phyloP scores from a whole-genome alignment of 2,113 vertebrate genomes.

The Thunnus maccoyii region DNA sequence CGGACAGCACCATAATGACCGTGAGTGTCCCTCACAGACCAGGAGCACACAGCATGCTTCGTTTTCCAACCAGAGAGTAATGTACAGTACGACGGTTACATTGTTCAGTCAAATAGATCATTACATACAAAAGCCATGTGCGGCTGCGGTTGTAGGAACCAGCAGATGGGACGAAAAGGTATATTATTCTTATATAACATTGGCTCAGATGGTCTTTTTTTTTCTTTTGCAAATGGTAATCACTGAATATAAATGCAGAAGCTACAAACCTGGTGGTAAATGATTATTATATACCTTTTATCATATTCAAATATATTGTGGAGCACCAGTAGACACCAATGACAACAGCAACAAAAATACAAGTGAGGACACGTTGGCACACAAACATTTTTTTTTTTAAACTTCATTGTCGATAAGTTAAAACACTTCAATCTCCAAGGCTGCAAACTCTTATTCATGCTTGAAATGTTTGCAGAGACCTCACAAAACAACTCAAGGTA shows the following conservation, averaged over 20 bases:
- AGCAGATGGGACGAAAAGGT: constrained; percentile 50
- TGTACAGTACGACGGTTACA: constrained; percentile 70
- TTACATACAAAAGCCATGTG: constrained; percentile 65
- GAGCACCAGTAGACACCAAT: constrained; percentile 75
- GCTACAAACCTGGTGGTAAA: constrained; percentile 69
- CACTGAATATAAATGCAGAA: constrained; percentile 68
- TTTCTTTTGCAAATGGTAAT: constrained; percentile 49
- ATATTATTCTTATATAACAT: constrained; percentile 50
- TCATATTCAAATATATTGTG: constrained; percentile 57
- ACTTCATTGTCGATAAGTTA: constrained; percentile 30
- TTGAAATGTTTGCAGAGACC: constrained; percentile 42
- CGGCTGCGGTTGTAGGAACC: constrained; percentile 41
- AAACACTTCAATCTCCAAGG: constrained; percentile 49
- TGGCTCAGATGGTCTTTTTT: constrained; percentile 68
- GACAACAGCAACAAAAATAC: constrained; percentile 60
- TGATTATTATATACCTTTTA: constrained; percentile 46
- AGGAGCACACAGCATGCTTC: constrained; percentile 76
- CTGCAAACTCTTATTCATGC: constrained; percentile 60
- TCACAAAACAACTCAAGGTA: constrained; percentile 19
- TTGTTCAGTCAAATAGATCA: constrained; percentile 65
- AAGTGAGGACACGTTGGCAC: constrained; percentile 29
- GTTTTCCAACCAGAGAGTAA: constrained; percentile 61
- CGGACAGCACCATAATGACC: constrained; percentile 72
- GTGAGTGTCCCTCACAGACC: constrained; percentile 62
- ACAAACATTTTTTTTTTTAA: constrained; percentile 15